These are phyloP conservation scores for Meandrina meandrites DNA, from an alignment of 92 coral and sea anemone genomes.

Conservation along the genomic window DNA sequence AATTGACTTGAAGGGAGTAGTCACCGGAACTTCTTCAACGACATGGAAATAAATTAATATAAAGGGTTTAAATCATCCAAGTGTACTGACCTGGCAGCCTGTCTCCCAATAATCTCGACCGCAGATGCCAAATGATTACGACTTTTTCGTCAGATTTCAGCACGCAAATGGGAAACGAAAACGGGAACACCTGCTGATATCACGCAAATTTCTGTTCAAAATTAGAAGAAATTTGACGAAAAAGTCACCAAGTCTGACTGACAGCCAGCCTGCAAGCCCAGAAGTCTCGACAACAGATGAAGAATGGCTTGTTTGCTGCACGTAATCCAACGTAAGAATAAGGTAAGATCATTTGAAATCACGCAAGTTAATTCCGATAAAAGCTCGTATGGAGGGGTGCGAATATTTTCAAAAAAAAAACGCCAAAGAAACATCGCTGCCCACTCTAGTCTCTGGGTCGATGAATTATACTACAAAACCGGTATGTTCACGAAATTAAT, in stretches of 20 bases:
- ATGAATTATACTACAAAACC: neutral
- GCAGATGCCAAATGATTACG: neutral
- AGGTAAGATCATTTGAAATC: neutral
- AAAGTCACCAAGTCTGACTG: slow-evolving; percentile 4
- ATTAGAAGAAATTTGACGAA: neutral
- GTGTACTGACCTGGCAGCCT: neutral
- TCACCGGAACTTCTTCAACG: too few species aligned
- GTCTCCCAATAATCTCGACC: slow-evolving; percentile 2
- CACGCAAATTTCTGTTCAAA: neutral
- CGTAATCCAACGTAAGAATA: neutral
- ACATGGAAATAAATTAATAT: neutral
- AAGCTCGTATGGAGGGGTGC: neutral
- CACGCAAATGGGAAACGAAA: slow-evolving; percentile 14
- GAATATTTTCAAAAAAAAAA: neutral
- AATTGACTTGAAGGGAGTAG: too few species aligned
- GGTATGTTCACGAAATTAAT: neutral
- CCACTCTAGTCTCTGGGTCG: neutral
- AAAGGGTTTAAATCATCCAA: too few species aligned
- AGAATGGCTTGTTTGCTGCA: neutral
- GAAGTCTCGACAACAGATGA: slow-evolving; percentile 17
- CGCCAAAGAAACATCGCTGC: neutral
- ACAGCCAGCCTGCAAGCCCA: neutral
- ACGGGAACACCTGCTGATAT: neutral
- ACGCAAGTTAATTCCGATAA: neutral
- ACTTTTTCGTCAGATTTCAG: neutral